Evolutionary conservation across 2,888 invertebrate genomes (phyloP), one percentile per base, ranked within the genome.

Genomic region (Ephialtes manifestator): DNA sequence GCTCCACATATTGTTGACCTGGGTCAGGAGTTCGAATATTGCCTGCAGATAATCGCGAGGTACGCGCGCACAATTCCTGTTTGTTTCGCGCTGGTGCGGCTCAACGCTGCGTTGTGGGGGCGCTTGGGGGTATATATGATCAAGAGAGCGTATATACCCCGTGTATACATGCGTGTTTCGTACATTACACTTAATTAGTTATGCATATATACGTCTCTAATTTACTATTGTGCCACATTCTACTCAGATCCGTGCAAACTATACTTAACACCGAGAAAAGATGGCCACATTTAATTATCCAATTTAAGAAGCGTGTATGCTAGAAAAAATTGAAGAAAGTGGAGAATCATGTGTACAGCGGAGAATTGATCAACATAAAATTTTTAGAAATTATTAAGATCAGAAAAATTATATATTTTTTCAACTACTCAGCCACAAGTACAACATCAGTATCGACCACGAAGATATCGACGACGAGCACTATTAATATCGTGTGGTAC

Each of bases 41-140:
- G 91, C 91, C 90, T 91, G 91, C 90, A 88, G 89, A 85, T 90
- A 90, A 91, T 91, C 88, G 87, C 86, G 87, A 87, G 24, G 46
- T 58, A 18, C n/a, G 58, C 71, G 58, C 86, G 86, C 74, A 86
- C 81, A 68, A 76, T 81, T 83, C 83, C 85, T 83, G 76, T 68
- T 68, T 76, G 78, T 83, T 82, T 70, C 24, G 48, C 58, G 51
- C 76, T 18, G 31, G 67, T n/a, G 35, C 48, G 63, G 53, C 53
- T 70, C 28, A 11, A 55, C 20, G 39, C 8, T 15, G 65, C 48
- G 63, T 35, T 35, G 48, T 2, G 20, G 20, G 60, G 4, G 18
- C 11, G 20, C 60, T 35, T 13, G 35, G 60, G 60, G 35, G 35
- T 65, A 35, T 20, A 35, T 10, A 48, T 43, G 70, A 60, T 60